Evolutionary conservation across 1,140 invertebrate genomes (phyloP).

Genomic region (Dinothrombium tinctorium): DNA sequence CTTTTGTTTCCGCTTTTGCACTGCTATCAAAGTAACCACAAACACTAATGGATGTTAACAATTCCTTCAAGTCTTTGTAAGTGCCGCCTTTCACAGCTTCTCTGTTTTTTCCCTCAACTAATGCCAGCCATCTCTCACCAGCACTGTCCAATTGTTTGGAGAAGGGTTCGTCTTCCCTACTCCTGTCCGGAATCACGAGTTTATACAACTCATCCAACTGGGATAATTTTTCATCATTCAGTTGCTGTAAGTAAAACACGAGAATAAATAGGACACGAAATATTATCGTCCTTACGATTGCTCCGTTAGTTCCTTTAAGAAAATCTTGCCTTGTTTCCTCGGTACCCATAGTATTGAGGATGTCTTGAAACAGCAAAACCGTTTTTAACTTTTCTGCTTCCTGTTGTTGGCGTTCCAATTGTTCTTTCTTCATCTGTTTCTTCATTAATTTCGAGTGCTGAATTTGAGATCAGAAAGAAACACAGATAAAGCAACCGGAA

Average conservation of each 20-base stretch:
- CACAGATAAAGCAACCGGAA: not conserved
- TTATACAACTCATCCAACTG: constrained; percentile 43
- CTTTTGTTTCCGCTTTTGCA: no score
- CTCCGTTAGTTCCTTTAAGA: constrained; percentile 50
- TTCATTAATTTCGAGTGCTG: constrained; percentile 49
- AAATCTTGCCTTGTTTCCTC: constrained; percentile 52
- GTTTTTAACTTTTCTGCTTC: constrained; percentile 36
- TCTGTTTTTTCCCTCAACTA: constrained; percentile 55
- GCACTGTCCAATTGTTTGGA: constrained; percentile 39
- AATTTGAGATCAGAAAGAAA: constrained; percentile 5
- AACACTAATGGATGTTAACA: constrained; percentile 3
- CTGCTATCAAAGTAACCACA: constrained; percentile 6
- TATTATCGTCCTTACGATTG: constrained; percentile 21
- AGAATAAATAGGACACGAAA: constrained; percentile 12
- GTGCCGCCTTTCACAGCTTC: constrained; percentile 27
- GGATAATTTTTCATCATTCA: constrained; percentile 47
- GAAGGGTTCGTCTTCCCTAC: constrained; percentile 20
- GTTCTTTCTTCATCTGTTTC: constrained; percentile 50
- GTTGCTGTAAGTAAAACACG: constrained; percentile 21
- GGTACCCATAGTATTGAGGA: constrained; percentile 45
- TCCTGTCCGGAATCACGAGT: constrained; percentile 21
- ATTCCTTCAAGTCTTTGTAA: constrained; percentile 8
- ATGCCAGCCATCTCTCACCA: constrained; percentile 49
- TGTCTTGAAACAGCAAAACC: constrained; percentile 36
- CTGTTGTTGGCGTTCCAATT: constrained; percentile 27